A percentile compares a stretch with the other conserved stretches of the same genome.
Conservation (phyloP, 2,888 invertebrate species). For the Octonoba sinensis region DNA sequence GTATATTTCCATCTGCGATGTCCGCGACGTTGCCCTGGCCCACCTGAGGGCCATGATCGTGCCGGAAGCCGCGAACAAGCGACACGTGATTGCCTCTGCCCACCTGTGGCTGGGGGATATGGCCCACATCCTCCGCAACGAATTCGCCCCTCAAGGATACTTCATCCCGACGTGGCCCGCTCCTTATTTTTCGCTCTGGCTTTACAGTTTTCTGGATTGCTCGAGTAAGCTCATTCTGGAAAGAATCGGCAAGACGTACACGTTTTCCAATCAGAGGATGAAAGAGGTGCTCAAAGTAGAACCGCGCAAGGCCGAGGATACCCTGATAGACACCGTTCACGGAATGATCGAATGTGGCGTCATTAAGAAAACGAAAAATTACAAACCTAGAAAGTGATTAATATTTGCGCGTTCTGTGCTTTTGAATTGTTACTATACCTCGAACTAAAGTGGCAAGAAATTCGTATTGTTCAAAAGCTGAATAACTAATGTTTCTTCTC, state of each 20-base stretch:
- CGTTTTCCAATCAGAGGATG: conserved; percentile 71
- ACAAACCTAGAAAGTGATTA: conserved; percentile 30
- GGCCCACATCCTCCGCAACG: conserved; percentile 70
- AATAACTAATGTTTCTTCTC: too few species aligned
- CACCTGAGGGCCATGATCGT: conserved; percentile 70
- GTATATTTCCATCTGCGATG: conserved; percentile 68
- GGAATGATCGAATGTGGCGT: conserved; percentile 73
- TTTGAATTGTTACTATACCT: neutral
- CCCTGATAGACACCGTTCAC: conserved; percentile 73
- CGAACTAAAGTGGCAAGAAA: too few species aligned
- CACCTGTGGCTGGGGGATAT: conserved; percentile 71
- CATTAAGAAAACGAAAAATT: conserved; percentile 69
- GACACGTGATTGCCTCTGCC: conserved; percentile 68
- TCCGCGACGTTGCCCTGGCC: conserved; percentile 71
- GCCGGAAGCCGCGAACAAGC: conserved; percentile 70
- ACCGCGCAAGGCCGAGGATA: conserved; percentile 70
- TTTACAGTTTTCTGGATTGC: conserved; percentile 71
- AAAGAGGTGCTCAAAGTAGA: conserved; percentile 71
- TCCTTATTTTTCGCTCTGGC: conserved; percentile 71
- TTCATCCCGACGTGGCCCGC: conserved; percentile 71
- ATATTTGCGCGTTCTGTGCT: neutral
- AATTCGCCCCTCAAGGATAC: conserved; percentile 66
- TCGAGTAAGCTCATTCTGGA: conserved; percentile 71
- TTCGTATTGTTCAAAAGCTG: too few species aligned
- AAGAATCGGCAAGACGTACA: conserved; percentile 68